Conservation (phyloP, 2,888 invertebrate genomes). For the Amphipoea oculea region DNA sequence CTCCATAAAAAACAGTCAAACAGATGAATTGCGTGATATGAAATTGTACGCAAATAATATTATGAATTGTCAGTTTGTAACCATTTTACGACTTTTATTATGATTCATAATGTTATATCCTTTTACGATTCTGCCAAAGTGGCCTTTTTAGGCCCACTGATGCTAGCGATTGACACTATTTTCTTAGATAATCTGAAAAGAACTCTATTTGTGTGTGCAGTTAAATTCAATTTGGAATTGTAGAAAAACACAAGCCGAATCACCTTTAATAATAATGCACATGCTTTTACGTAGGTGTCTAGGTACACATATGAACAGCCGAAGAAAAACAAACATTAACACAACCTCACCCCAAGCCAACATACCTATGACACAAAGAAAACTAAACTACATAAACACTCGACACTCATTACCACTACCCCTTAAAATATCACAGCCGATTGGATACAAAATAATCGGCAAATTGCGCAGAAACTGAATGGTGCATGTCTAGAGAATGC, state of each 20-base stretch:
- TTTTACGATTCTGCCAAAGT: too few species aligned
- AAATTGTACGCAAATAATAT: too few species aligned
- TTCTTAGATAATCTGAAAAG: neutral
- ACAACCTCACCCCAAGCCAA: constrained; percentile 28
- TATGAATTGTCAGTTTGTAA: too few species aligned
- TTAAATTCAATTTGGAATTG: neutral
- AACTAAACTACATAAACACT: constrained; percentile 52
- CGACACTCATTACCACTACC: constrained; percentile 63
- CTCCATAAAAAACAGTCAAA: too few species aligned
- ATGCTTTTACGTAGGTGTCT: neutral
- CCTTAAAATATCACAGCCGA: constrained; percentile 69
- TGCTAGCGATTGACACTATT: neutral
- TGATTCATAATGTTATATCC: too few species aligned
- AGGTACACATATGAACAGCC: neutral
- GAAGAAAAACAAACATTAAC: constrained; percentile 16
- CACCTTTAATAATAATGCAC: neutral
- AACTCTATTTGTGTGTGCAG: neutral
- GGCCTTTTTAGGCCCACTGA: too few species aligned
- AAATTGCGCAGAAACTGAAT: constrained; percentile 69
- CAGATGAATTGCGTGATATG: too few species aligned
- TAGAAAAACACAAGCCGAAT: neutral
- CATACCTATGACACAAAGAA: constrained; percentile 49
- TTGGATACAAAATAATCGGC: constrained; percentile 69
- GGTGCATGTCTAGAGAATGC: constrained; percentile 68
- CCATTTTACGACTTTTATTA: too few species aligned